phyloP scores from a whole-genome alignment of 2,888 invertebrate genomes.

The Brachypalpus laphriformis region DNA sequence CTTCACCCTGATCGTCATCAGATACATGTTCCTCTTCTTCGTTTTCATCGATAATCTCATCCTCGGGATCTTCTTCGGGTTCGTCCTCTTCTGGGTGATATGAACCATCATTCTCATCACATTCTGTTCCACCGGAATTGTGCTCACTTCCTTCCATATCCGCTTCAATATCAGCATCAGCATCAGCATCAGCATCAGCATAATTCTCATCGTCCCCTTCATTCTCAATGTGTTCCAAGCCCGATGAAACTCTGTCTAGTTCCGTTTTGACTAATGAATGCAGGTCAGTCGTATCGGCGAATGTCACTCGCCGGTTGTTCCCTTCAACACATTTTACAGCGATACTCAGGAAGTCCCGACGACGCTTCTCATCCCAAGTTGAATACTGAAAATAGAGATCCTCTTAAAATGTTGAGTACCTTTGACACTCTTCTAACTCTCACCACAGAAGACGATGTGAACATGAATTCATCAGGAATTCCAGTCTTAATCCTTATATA shows the following conservation, averaged over 20 bases:
- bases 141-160: conserved; percentile 74
- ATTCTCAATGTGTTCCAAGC: conserved; percentile 19
- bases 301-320: conserved; percentile 67
- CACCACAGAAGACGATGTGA: conserved; percentile 82
- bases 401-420: not conserved
- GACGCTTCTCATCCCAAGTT: conserved; percentile 82
- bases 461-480: conserved; percentile 79
- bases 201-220: conserved; percentile 67
- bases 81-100: conserved; percentile 60
- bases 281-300: conserved; percentile 49
- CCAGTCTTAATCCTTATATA: conserved; percentile 81
- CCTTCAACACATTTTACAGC: conserved; percentile 79
- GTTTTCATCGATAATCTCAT: conserved; percentile 49
- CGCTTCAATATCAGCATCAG: conserved; percentile 73
- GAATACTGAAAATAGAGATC: conserved; percentile 78
- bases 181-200: conserved; percentile 72
- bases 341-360: conserved; percentile 80
- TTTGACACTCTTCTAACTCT: conserved; percentile 65
- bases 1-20: conserved; percentile 35
- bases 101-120: conserved; percentile 71
- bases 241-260: conserved; percentile 28
- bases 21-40: conserved; percentile 44
- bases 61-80: conserved; percentile 37
- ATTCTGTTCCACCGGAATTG: conserved; percentile 73
- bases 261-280: conserved; percentile 50